Conservation (phyloP, 1,140 invertebrate species). For the Phortica variegata region DNA sequence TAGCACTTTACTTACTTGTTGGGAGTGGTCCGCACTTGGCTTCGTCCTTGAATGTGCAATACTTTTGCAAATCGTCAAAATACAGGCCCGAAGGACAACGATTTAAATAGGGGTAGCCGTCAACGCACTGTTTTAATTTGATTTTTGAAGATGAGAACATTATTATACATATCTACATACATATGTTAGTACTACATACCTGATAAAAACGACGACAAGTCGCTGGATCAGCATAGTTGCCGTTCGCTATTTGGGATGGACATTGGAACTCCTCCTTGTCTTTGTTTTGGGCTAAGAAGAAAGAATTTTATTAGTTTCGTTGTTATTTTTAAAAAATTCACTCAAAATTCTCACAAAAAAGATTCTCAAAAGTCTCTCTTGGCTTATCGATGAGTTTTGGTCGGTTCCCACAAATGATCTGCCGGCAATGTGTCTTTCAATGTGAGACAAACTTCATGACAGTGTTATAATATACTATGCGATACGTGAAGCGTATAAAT, state of each 20-base stretch:
- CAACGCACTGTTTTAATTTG: constrained; percentile 69
- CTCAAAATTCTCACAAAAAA: too few relatives aligned
- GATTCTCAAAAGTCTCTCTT: too few relatives aligned
- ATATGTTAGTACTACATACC: constrained; percentile 58
- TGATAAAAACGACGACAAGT: constrained; percentile 87
- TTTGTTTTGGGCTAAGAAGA: constrained; percentile 55
- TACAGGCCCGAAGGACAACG: constrained; percentile 85
- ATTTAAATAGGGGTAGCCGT: constrained; percentile 82
- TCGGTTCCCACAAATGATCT: too few relatives aligned
- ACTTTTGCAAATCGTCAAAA: constrained; percentile 88
- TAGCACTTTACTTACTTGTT: constrained; percentile 67
- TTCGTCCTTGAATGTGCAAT: constrained; percentile 88
- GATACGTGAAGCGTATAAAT: too few relatives aligned
- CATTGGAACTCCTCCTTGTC: constrained; percentile 71
- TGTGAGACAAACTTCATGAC: too few relatives aligned
- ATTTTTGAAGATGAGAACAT: too few relatives aligned
- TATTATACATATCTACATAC: background rate
- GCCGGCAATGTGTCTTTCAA: too few relatives aligned
- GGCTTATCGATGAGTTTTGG: too few relatives aligned
- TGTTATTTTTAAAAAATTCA: background rate
- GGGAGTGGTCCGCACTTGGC: constrained; percentile 86
- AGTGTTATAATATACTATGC: too few relatives aligned
- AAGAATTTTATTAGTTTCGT: too few relatives aligned
- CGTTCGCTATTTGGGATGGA: constrained; percentile 76
- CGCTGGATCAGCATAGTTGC: constrained; percentile 86